Percentiles rank a stretch among this genome's conserved stretches.
Conservation (phyloP, 2,888 invertebrate genomes). For the Trichogramma evanescens region DNA sequence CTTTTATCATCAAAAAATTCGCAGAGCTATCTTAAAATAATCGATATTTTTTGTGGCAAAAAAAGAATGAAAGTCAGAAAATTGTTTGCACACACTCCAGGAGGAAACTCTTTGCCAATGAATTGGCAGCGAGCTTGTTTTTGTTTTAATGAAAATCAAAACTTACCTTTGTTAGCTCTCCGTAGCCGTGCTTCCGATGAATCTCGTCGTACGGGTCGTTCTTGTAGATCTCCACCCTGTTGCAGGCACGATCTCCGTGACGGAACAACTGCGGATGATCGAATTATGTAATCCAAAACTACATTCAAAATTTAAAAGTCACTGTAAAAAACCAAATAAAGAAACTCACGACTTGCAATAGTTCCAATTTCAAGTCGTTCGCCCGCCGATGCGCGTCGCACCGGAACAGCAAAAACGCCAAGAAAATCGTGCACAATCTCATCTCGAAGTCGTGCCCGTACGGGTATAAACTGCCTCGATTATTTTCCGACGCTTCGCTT, state of each 20-base stretch:
- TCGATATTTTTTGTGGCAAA: too few species aligned
- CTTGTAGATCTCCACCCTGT: not conserved
- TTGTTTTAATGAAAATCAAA: not conserved
- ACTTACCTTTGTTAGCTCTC: constrained; percentile 58
- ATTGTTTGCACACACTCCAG: too few species aligned
- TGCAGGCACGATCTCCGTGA: not conserved
- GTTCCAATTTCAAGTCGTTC: not conserved
- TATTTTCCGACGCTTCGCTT: too few species aligned
- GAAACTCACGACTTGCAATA: constrained; percentile 1
- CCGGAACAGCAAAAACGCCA: too few species aligned
- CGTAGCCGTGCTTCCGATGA: constrained; percentile 34
- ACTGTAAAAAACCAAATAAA: not conserved
- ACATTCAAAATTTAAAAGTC: constrained; percentile 1
- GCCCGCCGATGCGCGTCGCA: too few species aligned
- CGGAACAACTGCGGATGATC: not conserved
- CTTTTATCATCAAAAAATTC: too few species aligned
- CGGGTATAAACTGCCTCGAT: too few species aligned
- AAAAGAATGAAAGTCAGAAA: too few species aligned
- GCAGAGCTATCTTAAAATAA: too few species aligned
- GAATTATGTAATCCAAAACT: not conserved
- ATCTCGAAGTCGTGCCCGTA: too few species aligned
- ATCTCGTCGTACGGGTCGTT: not conserved
- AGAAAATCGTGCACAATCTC: too few species aligned
- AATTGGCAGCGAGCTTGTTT: too few species aligned
- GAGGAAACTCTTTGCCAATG: not conserved